Evolutionary conservation across 2,888 invertebrate species (phyloP).

Genomic region (Conomelus anceps): DNA sequence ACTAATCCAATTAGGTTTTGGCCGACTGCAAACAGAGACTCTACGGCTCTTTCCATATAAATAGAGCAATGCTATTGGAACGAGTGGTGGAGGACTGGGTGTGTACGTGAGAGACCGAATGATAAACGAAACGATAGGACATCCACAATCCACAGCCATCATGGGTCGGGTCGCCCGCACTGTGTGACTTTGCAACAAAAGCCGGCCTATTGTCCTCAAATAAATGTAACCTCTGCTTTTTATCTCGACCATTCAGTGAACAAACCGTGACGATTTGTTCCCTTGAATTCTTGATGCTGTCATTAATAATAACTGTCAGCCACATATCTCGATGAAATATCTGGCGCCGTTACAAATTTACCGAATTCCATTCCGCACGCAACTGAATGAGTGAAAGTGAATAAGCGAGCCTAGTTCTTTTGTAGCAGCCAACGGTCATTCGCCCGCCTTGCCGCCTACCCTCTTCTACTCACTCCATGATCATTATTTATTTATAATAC

Average conservation of each 20-base stretch:
- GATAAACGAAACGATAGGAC: not conserved
- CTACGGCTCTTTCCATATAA: not conserved
- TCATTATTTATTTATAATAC: not conserved
- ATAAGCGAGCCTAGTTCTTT: not conserved
- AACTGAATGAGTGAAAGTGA: not conserved
- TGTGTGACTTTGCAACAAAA: not conserved
- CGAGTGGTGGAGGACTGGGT: not conserved
- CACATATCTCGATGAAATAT: not conserved
- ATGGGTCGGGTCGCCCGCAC: not conserved
- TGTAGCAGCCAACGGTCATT: not conserved
- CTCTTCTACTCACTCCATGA: not conserved
- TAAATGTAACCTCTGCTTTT: not conserved
- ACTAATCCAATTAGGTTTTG: not conserved
- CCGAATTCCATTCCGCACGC: not conserved
- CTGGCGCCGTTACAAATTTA: not conserved
- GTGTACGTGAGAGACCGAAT: not conserved
- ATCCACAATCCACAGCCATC: not conserved
- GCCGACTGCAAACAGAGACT: not conserved
- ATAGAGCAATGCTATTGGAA: not conserved
- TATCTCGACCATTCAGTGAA: not conserved
- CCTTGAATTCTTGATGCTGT: not conserved
- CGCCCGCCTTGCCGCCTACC: not conserved
- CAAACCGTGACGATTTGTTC: not conserved
- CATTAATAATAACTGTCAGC: not conserved
- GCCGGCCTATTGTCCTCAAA: not conserved